Evolutionary conservation across 2,888 invertebrate genomes (phyloP), one percentile per base, ranked within the genome.

Genomic region (Scaptomyza caliginosa): DNA sequence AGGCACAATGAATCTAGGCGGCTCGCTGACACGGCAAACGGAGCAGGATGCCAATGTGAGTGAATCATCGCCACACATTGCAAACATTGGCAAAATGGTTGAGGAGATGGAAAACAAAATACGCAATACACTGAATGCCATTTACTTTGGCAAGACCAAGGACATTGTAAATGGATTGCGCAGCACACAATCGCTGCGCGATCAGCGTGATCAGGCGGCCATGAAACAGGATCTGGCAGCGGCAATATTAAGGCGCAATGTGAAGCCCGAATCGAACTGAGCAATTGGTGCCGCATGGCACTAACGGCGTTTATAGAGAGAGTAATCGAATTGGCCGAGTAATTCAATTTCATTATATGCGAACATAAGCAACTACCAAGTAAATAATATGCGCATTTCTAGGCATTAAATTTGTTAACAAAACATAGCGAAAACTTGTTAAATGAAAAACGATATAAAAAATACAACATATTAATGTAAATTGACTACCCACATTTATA

Each of bases 31-130:
- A 4, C 94, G 99, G 93, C 99, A 99, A 94, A 95, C 96, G 24
- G 99, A 99, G 90, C 96, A 95, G 90, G 99, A 99, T 91, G 94
- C 95, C 0, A 93, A 95, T 38, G 96, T 99, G 17, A 97, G 96
- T 88, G 99, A 99, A 79, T 95, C 97, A 23, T 97, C 96, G 40
- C 98, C 99, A 0, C 99, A 99, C 92, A 98, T 99, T 89, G 98
- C 97, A 51, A 99, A 99, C 92, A 99, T 99, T 88, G 99, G 99
- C 19, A 95, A 96, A 87, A 96, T 99, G 97, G 98, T 99, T 0
- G 99, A 99, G 92, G 99, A 99, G 88, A 99, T 99, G 98, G 99
- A 99, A 91, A 99, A 99, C 91, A 99, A 99, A 93, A 99, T 99
- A 90, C 94, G 99, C 81, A 97, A 97, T 91, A 99, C 98, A 4